Percentiles rank a stretch among this genome's conserved stretches.
These are phyloP conservation scores for Listronotus bonariensis DNA, from an alignment of 1,140 invertebrate species.

Conservation along the genomic window DNA sequence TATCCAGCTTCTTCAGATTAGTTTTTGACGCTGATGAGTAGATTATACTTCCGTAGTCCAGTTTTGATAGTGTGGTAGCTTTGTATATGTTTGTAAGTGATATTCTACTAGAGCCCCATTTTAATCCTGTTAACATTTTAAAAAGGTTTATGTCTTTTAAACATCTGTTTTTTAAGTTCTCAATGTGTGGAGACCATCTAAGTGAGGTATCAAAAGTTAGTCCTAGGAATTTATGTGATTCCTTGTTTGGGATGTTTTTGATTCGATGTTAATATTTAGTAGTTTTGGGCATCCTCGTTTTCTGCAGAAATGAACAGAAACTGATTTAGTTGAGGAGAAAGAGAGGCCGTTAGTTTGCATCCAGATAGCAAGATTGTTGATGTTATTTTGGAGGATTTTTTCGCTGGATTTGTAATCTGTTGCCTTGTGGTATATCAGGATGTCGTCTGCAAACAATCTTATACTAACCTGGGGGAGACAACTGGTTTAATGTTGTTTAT, in stretches of 20 bases:
- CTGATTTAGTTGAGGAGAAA: conserved; percentile 9
- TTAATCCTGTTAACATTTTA: conserved; percentile 8
- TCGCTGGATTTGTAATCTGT: conserved; percentile 8
- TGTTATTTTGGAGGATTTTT: conserved; percentile 9
- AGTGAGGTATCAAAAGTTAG: conserved; percentile 20
- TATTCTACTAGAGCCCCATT: conserved; percentile 18
- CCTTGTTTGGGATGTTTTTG: neutral
- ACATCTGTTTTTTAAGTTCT: conserved; percentile 1
- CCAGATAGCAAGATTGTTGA: conserved; percentile 9
- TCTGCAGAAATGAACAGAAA: neutral
- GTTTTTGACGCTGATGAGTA: conserved; percentile 18
- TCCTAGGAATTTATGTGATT: conserved; percentile 3
- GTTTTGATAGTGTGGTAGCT: conserved; percentile 18
- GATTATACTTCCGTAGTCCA: conserved; percentile 19
- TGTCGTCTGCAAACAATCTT: conserved; percentile 17
- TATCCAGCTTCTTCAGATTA: conserved; percentile 19
- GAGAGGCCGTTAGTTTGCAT: conserved; percentile 2
- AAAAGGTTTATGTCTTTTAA: conserved; percentile 15
- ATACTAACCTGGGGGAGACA: neutral
- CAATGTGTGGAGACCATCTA: conserved; percentile 1
- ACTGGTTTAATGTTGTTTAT: conserved; percentile 1
- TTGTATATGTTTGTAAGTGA: conserved; percentile 17
- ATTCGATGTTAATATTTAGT: conserved; percentile 1
- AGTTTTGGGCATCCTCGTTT: neutral
- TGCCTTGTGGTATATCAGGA: conserved; percentile 17